These are phyloP conservation scores for Cristatella mucedo DNA, from an alignment of 2,888 invertebrate species.

Conservation along the genomic window DNA sequence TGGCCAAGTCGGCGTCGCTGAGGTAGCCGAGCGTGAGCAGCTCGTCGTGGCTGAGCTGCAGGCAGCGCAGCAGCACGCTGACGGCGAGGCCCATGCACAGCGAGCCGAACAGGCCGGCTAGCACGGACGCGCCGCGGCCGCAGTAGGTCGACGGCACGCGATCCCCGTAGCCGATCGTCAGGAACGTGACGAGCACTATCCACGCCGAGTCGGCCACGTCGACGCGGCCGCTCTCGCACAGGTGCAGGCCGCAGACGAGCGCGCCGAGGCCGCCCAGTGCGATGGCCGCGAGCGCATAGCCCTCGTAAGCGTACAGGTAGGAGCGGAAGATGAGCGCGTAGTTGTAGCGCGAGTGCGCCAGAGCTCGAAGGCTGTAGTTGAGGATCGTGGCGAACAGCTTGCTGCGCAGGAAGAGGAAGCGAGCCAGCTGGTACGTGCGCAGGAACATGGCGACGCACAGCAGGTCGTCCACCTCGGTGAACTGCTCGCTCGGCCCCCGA, in stretches of 20 bases:
- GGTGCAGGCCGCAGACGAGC: slow-evolving; percentile 4
- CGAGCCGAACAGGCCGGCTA: slow-evolving; percentile 3
- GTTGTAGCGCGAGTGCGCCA: slow-evolving; percentile 5
- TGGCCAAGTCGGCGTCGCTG: slow-evolving; percentile 2
- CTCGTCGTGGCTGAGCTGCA: slow-evolving; percentile 8
- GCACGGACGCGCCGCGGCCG: neutral
- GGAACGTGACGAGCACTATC: slow-evolving; percentile 4
- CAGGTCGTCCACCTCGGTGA: neutral
- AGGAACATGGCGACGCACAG: neutral
- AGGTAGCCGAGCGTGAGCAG: slow-evolving; percentile 3
- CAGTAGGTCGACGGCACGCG: neutral
- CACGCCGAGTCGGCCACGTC: neutral
- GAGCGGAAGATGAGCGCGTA: slow-evolving; percentile 4
- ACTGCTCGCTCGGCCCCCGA: too few relatives aligned
- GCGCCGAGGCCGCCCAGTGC: neutral
- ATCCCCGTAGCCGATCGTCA: slow-evolving; percentile 7
- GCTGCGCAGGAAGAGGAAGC: slow-evolving; percentile 4
- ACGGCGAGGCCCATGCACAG: slow-evolving; percentile 7
- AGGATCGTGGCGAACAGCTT: slow-evolving; percentile 5
- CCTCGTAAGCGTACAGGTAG: slow-evolving; percentile 5
- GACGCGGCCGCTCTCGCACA: neutral
- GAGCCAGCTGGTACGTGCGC: slow-evolving; percentile 1
- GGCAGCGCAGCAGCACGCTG: slow-evolving; percentile 3
- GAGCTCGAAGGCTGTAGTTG: slow-evolving; percentile 5
- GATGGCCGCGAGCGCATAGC: slow-evolving; percentile 1